Base-by-base conservation (phyloP, 2,888 invertebrate genomes). In the Bombyx huttoni region DNA sequence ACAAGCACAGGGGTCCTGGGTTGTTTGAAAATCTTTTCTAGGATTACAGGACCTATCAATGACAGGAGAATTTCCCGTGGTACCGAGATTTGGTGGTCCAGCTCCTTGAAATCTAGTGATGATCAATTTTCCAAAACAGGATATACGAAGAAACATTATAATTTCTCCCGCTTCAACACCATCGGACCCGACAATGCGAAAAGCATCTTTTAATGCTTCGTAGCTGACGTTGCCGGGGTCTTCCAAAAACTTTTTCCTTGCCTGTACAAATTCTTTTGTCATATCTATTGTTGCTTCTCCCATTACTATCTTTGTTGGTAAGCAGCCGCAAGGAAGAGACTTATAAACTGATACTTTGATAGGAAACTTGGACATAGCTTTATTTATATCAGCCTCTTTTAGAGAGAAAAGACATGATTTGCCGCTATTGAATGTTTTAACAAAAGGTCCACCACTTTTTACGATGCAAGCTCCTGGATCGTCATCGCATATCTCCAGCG, bases 351-450 rank as follows among this genome's bases (percentile, higher is more conserved):
- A 78, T 51, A 92, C 80, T 51, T 79, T 81, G 3, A 93, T 69
- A 1, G 91, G 91, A 62, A 92, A 92, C 49, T 83, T 83, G 52
- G 74, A 74, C 64, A 90, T 74, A 0, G 90, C 90, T 48, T 81
- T 73, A n/a, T 66, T 65, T 0, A 92, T 89, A 35, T 91, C 90
- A 8, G 69, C 60, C 48, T 90, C 83, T 34, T 90, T 89, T 5
- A 93, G 71, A 0, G 91, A 91, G 65, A 93, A 93, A n/a, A 93
- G 75, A 60, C 92, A 92, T 0, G 92, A 92, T 70, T 92, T 92
- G 34, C 92, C 92, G 59, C 85, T 91, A 65, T 91, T 91, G 53
- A 91, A 90, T 0, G 81, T 73, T 63, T 88, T 89, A 0, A 79
- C 68, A 53, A 81, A 84, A 0, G 81, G 79, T 13, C 80, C 80